Evolutionary conservation across 2,888 invertebrate species (phyloP), one percentile per base, ranked within the genome.

Genomic region (Eupithecia tripunctaria): DNA sequence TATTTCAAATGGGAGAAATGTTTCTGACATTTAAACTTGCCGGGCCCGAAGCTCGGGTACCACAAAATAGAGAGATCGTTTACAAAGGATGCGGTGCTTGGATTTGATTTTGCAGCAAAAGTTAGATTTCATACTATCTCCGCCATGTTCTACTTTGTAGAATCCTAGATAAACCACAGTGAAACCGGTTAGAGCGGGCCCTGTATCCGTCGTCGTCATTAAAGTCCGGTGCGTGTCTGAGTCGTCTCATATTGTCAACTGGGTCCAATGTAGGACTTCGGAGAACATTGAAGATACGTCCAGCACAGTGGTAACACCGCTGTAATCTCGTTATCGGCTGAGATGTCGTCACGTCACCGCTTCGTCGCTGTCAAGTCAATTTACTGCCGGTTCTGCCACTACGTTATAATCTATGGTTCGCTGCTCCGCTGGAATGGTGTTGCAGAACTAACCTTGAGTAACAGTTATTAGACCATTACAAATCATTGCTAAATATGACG

Each of bases 261-360:
- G 32, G 51, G 68, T 74, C 29, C 70, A 71, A 72, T 36, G 69
- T 43, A 73, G 60, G 59, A 64, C 62, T 67, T 68, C 29, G 65
- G 68, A 32, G 70, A 72, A 67, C 41, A 72, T 51, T 62, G 59
- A 47, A 62, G 36, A 51, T 70, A 67, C 65, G 68, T 71, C 66
- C 43, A 69, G 70, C 73, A 70, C 71, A 67, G 43, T 69, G 74
- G 70, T 70, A 68, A 73, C 64, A 78, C 76, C 71, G 76, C 77
- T 75, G 79, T 84, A 84, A 87, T 85, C 85, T 84, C 79, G 82
- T 86, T 86, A 87, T 84, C 81, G 79, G 79, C 73, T 76, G 80
- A 81, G 77, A 82, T 84, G 84, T 86, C 83, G 82, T 80, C 84
- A 84, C 82, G 78, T 79, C 76, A 79, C 78, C 76, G 77, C 78